Evolutionary conservation across 2,797 vertebrate species (phyloP).

Genomic region (Cephalopachus bancanus): DNA sequence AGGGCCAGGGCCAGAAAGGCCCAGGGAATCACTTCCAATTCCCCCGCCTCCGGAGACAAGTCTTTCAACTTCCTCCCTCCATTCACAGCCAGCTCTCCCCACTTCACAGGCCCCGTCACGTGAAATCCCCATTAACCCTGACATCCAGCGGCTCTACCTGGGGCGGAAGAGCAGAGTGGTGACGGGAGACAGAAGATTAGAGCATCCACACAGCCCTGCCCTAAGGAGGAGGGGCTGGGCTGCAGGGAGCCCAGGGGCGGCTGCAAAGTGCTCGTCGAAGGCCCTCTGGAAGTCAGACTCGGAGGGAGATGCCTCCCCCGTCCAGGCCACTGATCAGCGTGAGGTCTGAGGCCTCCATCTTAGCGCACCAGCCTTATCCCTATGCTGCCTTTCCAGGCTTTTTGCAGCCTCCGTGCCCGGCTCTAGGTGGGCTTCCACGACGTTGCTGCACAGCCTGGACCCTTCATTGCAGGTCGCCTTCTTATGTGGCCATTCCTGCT

Average conservation of each 20-base stretch:
- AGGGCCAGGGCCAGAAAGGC: background rate
- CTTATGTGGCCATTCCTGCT: background rate
- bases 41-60: background rate
- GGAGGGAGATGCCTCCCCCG: background rate
- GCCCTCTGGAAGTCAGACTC: background rate
- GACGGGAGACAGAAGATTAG: background rate
- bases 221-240: background rate
- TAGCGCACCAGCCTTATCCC: background rate
- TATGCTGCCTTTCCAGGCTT: background rate
- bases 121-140: conserved; percentile 79
- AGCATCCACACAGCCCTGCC: background rate
- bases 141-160: conserved; percentile 73
- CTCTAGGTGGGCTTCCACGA: background rate
- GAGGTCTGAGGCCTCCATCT: background rate
- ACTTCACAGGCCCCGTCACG: conserved; percentile 84
- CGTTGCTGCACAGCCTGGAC: background rate
- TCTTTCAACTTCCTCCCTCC: conserved; percentile 76
- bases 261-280: background rate
- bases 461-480: background rate
- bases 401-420: background rate
- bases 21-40: conserved; percentile 52
- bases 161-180: background rate
- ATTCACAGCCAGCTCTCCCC: conserved; percentile 63
- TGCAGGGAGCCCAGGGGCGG: background rate
- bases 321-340: background rate